A percentile compares a stretch with the other conserved stretches of the same genome.
Conservation (phyloP, 1,140 invertebrate species). For the Camponotus vicinus region DNA sequence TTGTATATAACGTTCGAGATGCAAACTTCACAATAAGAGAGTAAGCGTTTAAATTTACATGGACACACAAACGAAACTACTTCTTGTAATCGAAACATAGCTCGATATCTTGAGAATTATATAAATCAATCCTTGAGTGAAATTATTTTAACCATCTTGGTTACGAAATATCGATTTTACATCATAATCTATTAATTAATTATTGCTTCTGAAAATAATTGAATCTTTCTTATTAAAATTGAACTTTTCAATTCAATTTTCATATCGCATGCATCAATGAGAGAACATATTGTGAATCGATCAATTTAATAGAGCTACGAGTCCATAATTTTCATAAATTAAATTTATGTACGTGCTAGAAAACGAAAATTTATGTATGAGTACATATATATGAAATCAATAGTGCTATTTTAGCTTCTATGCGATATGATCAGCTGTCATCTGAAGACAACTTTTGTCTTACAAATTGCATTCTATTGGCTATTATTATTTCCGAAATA, state of each 20-base stretch:
- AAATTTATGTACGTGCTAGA: neutral
- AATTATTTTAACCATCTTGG: neutral
- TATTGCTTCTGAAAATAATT: constrained; percentile 1
- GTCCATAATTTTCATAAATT: neutral
- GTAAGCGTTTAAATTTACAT: constrained; percentile 22
- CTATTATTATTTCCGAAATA: neutral
- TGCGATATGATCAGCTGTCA: neutral
- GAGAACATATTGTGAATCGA: neutral
- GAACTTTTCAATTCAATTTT: neutral
- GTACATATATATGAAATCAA: neutral
- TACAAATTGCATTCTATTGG: neutral
- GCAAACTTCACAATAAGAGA: neutral
- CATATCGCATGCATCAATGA: neutral
- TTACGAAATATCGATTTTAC: constrained; percentile 6
- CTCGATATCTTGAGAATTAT: neutral
- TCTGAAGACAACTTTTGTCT: neutral
- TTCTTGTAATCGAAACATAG: neutral
- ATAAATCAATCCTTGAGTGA: neutral
- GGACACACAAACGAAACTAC: neutral
- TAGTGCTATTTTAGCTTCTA: neutral
- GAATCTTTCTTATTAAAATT: neutral
- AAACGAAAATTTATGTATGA: constrained; percentile 9
- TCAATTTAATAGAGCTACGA: neutral
- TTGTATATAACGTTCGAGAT: constrained; percentile 13
- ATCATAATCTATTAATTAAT: neutral